A percentile compares a stretch with the other conserved stretches of the same genome.
Conservation (phyloP, 2,797 vertebrate species). For the Liparis tanakae region DNA sequence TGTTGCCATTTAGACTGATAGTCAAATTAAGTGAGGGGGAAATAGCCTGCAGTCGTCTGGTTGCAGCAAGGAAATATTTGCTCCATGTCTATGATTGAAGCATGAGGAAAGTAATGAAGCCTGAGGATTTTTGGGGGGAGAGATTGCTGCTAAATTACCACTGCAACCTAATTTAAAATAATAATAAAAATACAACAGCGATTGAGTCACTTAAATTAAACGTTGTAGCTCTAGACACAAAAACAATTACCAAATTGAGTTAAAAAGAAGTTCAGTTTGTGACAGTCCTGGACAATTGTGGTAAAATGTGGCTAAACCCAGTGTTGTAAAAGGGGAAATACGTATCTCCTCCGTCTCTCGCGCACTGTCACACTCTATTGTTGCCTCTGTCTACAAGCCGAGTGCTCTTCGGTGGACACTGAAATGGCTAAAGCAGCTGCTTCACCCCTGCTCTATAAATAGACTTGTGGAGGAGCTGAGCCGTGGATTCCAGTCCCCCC, state of each 20-base stretch:
- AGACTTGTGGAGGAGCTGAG: slow-evolving; percentile 69
- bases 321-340: slow-evolving; percentile 11
- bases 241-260: slow-evolving; percentile 10
- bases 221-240: neutral
- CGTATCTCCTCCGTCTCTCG: neutral
- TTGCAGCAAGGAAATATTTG: slow-evolving; percentile 27
- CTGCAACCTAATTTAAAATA: slow-evolving; percentile 12
- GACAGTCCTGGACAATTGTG: slow-evolving; percentile 2
- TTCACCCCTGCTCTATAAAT: slow-evolving; percentile 78
- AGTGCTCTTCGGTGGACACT: slow-evolving; percentile 59
- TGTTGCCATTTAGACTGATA: slow-evolving; percentile 54
- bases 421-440: slow-evolving; percentile 76
- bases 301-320: neutral
- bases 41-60: slow-evolving; percentile 46
- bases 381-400: slow-evolving; percentile 44
- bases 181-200: neutral
- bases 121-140: slow-evolving; percentile 22
- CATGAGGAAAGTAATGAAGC: slow-evolving; percentile 49
- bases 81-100: slow-evolving; percentile 34
- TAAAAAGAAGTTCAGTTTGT: neutral
- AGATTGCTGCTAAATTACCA: slow-evolving; percentile 16
- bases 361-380: slow-evolving; percentile 31
- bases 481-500: slow-evolving; percentile 61
- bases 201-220: slow-evolving; percentile 7
- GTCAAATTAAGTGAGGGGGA: slow-evolving; percentile 55